Conservation (phyloP, 2,113 vertebrate species). For the Neodontobutis hainanensis region DNA sequence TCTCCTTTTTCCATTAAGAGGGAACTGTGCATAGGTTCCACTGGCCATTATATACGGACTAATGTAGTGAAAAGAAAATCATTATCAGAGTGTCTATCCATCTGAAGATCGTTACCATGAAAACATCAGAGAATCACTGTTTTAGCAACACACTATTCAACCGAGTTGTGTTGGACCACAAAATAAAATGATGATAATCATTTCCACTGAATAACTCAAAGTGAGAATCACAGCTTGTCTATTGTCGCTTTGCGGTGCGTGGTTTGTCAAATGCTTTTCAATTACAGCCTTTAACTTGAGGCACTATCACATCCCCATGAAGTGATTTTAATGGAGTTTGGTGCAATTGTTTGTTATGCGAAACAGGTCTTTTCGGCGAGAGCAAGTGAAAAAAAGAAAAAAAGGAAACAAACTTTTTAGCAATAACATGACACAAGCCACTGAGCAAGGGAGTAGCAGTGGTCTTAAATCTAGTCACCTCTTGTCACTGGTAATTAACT, state of each 20-base stretch:
- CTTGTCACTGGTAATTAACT: slow-evolving; percentile 49
- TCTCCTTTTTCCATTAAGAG: slow-evolving; percentile 31
- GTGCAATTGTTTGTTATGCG: slow-evolving; percentile 72
- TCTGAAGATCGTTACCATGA: slow-evolving; percentile 60
- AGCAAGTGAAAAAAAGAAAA: slow-evolving; percentile 13
- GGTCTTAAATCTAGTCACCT: slow-evolving; percentile 41
- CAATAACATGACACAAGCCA: slow-evolving; percentile 46
- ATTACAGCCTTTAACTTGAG: slow-evolving; percentile 75
- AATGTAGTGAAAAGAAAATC: slow-evolving; percentile 30
- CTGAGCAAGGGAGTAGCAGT: slow-evolving; percentile 45
- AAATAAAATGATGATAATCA: slow-evolving; percentile 66
- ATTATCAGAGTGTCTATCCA: slow-evolving; percentile 46
- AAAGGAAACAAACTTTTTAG: slow-evolving; percentile 59
- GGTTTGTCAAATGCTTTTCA: slow-evolving; percentile 76
- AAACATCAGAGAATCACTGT: slow-evolving; percentile 51
- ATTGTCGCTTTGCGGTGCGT: slow-evolving; percentile 62
- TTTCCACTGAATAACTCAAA: slow-evolving; percentile 67
- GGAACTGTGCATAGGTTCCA: slow-evolving; percentile 22
- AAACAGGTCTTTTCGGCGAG: slow-evolving; percentile 63
- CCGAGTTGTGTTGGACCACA: slow-evolving; percentile 46
- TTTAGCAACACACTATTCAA: slow-evolving; percentile 39
- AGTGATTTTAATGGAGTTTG: slow-evolving; percentile 76
- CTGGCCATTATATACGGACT: slow-evolving; percentile 28
- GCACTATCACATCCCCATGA: slow-evolving; percentile 69
- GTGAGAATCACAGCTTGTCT: slow-evolving; percentile 72